Conservation (phyloP, 1,140 invertebrate genomes). For the Neuroterus valhalla region DNA sequence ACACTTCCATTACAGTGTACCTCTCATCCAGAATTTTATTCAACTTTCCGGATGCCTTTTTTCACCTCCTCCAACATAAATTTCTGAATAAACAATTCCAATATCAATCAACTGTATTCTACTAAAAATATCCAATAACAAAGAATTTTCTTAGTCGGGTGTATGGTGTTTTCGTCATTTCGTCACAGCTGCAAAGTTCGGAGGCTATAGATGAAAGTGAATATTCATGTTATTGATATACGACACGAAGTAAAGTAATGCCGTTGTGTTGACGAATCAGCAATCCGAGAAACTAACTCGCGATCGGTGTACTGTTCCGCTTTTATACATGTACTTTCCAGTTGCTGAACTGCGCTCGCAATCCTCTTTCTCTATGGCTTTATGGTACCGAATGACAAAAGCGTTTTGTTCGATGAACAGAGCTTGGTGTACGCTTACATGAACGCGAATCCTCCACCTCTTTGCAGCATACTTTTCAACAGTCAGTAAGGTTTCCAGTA, state of each 20-base stretch:
- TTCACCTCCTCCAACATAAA: not conserved
- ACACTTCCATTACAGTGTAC: not conserved
- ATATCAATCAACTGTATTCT: no score
- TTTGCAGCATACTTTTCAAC: slow-evolving; percentile 54
- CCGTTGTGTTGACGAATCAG: slow-evolving; percentile 42
- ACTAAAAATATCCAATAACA: no score
- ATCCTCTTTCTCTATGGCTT: slow-evolving; percentile 56
- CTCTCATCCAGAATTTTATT: not conserved
- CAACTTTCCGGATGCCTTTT: not conserved
- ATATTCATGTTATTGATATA: slow-evolving; percentile 34
- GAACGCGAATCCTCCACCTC: slow-evolving; percentile 42
- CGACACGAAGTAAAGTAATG: slow-evolving; percentile 41
- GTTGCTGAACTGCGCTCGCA: slow-evolving; percentile 57
- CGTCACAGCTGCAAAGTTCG: slow-evolving; percentile 30
- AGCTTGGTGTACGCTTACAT: slow-evolving; percentile 40
- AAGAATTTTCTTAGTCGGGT: no score
- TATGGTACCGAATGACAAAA: slow-evolving; percentile 65
- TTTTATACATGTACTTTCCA: slow-evolving; percentile 63
- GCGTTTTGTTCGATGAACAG: slow-evolving; percentile 66
- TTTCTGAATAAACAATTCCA: not conserved
- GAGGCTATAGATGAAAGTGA: not conserved
- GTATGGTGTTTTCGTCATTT: not conserved
- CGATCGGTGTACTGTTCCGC: slow-evolving; percentile 61
- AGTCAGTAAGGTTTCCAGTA: slow-evolving; percentile 40
- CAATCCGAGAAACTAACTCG: slow-evolving; percentile 42